These are phyloP conservation scores for Tineola bisselliella DNA, from an alignment of 2,888 invertebrate species.

Conservation along the genomic window DNA sequence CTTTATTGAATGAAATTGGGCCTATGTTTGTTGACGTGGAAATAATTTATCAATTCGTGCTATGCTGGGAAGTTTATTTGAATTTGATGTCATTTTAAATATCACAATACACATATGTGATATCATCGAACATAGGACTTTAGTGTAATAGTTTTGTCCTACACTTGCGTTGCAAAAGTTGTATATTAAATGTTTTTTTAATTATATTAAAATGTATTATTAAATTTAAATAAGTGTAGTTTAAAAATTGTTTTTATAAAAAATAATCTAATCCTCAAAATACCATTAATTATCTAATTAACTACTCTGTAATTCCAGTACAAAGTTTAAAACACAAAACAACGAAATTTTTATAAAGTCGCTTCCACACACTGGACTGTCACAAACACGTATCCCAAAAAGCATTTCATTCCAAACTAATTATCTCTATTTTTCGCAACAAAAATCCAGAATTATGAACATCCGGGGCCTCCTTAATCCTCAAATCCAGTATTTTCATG, in stretches of 20 bases:
- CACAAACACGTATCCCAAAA: background rate
- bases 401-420: background rate
- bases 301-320: background rate
- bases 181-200: too few relatives aligned
- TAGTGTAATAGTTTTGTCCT: too few relatives aligned
- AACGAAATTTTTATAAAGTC: background rate
- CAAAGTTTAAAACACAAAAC: background rate
- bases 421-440: slow-evolving; percentile 27
- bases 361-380: background rate
- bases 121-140: too few relatives aligned
- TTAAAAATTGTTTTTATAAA: too few relatives aligned
- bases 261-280: too few relatives aligned
- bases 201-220: too few relatives aligned
- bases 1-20: slow-evolving; percentile 13
- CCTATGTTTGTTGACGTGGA: slow-evolving; percentile 11
- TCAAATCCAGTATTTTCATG: slow-evolving; percentile 24
- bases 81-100: too few relatives aligned
- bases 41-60: background rate
- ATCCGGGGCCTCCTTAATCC: slow-evolving; percentile 17
- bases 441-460: slow-evolving; percentile 41
- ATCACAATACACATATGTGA: too few relatives aligned
- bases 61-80: too few relatives aligned
- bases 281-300: too few relatives aligned
- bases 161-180: too few relatives aligned
- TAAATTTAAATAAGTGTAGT: too few relatives aligned